These are phyloP conservation scores for Hanleya hanleyi DNA, from an alignment of 2,888 invertebrate genomes.

Conservation along the genomic window DNA sequence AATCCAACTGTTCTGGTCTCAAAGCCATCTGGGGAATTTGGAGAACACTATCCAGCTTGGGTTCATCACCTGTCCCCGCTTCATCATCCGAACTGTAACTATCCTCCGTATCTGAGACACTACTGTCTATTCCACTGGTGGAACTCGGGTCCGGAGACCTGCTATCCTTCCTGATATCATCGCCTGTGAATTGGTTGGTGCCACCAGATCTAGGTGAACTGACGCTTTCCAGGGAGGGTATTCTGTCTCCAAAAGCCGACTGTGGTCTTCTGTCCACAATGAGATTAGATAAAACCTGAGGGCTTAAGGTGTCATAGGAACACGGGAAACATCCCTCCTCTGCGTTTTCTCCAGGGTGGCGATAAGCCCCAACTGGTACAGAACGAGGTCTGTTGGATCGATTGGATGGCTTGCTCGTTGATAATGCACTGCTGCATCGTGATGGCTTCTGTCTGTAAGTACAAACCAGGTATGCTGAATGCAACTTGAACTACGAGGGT, in stretches of 20 bases:
- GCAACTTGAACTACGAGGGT: no score
- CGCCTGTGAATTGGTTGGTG: constrained; percentile 15
- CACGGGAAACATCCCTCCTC: constrained; percentile 41
- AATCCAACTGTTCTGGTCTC: constrained; percentile 62
- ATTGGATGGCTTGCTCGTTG: not conserved
- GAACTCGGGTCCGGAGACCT: constrained; percentile 49
- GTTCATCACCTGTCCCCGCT: constrained; percentile 43
- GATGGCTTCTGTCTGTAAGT: no score
- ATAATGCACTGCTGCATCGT: no score
- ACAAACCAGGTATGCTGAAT: no score
- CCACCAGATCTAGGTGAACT: not conserved
- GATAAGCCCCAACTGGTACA: constrained; percentile 40
- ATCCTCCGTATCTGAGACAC: constrained; percentile 40
- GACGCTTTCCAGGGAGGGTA: not conserved
- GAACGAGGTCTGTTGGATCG: constrained; percentile 41
- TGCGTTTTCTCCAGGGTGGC: constrained; percentile 43
- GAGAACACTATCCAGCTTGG: constrained; percentile 45
- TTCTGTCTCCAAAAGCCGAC: constrained; percentile 26
- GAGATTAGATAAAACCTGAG: constrained; percentile 47
- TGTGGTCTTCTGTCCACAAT: constrained; percentile 25
- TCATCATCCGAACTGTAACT: constrained; percentile 45
- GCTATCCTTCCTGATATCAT: constrained; percentile 3
- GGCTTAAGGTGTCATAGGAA: constrained; percentile 52
- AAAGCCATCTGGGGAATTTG: constrained; percentile 52
- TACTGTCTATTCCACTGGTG: constrained; percentile 54